Conservation (phyloP, 2,797 vertebrate species). For the Melanotaenia boesemani region DNA sequence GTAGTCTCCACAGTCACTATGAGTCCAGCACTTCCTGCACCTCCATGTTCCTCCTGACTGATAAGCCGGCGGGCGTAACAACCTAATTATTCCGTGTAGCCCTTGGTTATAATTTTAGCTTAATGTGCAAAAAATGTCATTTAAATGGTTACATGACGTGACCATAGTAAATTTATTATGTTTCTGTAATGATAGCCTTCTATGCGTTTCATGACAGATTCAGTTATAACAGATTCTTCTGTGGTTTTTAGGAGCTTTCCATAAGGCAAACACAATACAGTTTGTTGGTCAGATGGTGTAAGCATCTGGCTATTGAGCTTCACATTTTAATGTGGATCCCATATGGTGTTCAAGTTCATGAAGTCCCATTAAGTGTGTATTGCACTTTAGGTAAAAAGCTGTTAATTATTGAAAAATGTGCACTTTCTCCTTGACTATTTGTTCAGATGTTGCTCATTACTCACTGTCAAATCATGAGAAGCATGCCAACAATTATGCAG, state of each 20-base stretch:
- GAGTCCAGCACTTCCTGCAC: no score
- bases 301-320: constrained; percentile 39
- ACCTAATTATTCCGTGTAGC: background rate
- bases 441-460: constrained; percentile 60
- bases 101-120: background rate
- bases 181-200: background rate
- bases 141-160: background rate
- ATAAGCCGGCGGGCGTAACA: no score
- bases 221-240: background rate
- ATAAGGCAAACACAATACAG: constrained; percentile 27
- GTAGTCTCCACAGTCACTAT: no score
- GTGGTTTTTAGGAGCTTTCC: background rate
- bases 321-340: constrained; percentile 35
- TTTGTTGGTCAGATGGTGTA: constrained; percentile 49
- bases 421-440: constrained; percentile 49
- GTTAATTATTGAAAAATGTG: constrained; percentile 65
- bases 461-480: constrained; percentile 55
- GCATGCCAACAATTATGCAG: constrained; percentile 49
- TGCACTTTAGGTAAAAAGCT: constrained; percentile 51
- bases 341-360: constrained; percentile 58
- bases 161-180: background rate
- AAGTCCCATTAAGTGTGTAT: constrained; percentile 56
- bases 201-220: constrained; percentile 12
- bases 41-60: no score
- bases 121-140: no score